phyloP scores from a whole-genome alignment of 2,888 invertebrate genomes.

The Meiosimyza platycephala region DNA sequence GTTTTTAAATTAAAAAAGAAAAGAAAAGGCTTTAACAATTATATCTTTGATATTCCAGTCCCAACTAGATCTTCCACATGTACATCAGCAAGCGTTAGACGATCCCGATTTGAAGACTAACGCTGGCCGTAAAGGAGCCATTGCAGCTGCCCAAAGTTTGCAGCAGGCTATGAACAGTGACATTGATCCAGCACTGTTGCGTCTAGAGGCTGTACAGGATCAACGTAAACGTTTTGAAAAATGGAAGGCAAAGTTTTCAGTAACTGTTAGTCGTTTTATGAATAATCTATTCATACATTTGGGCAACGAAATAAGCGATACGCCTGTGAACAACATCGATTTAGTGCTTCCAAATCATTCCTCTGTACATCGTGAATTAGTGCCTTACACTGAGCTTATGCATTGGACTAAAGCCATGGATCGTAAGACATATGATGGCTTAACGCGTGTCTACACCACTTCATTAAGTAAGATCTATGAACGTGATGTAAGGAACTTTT shows the following conservation, averaged over 20 bases:
- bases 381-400: constrained; percentile 90
- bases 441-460: constrained; percentile 84
- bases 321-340: constrained; percentile 64
- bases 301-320: constrained; percentile 81
- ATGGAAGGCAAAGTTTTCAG: constrained; percentile 82
- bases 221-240: constrained; percentile 83
- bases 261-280: constrained; percentile 87
- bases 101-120: constrained; percentile 79
- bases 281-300: constrained; percentile 96
- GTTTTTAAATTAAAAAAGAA: constrained; percentile 53
- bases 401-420: constrained; percentile 92
- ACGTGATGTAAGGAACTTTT: constrained; percentile 75
- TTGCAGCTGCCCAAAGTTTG: constrained; percentile 78
- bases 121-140: constrained; percentile 73
- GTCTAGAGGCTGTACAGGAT: constrained; percentile 82
- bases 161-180: constrained; percentile 80
- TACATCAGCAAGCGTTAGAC: constrained; percentile 75
- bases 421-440: constrained; percentile 81
- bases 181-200: constrained; percentile 73
- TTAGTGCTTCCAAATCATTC: constrained; percentile 81
- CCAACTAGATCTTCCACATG: constrained; percentile 77
- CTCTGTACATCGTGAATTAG: constrained; percentile 86
- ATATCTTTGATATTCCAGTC: constrained; percentile 65
- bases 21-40: neutral
- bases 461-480: constrained; percentile 90